Evolutionary conservation across 2,888 invertebrate genomes (phyloP), one percentile per base, ranked within the genome.

Genomic region (Drosophila diplacantha): DNA sequence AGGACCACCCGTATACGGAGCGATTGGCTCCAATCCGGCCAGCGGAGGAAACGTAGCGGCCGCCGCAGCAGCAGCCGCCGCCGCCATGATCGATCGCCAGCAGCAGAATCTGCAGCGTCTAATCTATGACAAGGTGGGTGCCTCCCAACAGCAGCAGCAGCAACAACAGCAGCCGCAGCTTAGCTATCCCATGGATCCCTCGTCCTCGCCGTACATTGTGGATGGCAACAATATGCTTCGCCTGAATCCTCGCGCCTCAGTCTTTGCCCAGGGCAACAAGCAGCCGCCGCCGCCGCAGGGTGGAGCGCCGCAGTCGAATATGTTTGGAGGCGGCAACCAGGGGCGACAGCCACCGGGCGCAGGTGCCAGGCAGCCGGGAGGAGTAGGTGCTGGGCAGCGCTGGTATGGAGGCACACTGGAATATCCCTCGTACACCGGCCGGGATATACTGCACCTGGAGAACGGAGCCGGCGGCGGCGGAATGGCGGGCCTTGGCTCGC

Each of bases 211-310:
- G 11, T 78, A 73, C 37, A 64, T 75, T 64, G 64, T 58, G 44
- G 69, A 76, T 58, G 72, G 74, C 32, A 66, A 64, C 24, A 82
- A 72, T 29, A 90, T 91, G 89, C 92, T 93, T 38, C 91, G 94
- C 56, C 89, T 95, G 38, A 96, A 95, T 88, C 94, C 95, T 0
- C 92, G 95, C 75, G 94, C 95, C 5, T 94, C 95, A 0, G 93
- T 94, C 81, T 95, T 95, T 85, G 91, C 69, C 24, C 68, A 74
- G 8, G 76, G 59, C 75, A 85, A 68, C 84, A 85, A 49, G 60
- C 44, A 44, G 29, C 44, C 29, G 29, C 52, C 32, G 26, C 57
- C 49, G 12, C 52, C 38, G 31, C 57, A 47, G 32, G 62, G 34
- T n/a, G 59, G 32, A 16, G 49, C 52, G 18, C 75, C 59, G 16